Percentiles rank a stretch among this genome's conserved stretches.
Conservation (phyloP, 2,888 invertebrate genomes). For the Baronia brevicornis region DNA sequence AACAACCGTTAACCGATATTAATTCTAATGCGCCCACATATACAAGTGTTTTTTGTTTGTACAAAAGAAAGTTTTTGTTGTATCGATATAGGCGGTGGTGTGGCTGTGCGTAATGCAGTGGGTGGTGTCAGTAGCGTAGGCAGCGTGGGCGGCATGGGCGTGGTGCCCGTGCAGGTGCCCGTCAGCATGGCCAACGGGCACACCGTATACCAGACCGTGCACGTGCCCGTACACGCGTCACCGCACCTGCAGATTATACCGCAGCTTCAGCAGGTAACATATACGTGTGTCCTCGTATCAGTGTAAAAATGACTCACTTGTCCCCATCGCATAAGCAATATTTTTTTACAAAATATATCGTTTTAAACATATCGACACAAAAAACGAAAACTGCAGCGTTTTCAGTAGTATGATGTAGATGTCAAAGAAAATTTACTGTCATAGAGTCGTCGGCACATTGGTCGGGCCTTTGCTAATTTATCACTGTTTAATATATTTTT, state of each 20-base stretch:
- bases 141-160: slow-evolving; percentile 58
- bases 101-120: slow-evolving; percentile 28
- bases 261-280: slow-evolving; percentile 82
- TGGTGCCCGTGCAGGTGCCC: slow-evolving; percentile 94
- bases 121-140: slow-evolving; percentile 40
- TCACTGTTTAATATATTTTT: no score
- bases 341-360: no score
- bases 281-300: neutral
- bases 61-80: neutral
- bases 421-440: no score
- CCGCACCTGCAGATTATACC: slow-evolving; percentile 86
- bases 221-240: slow-evolving; percentile 91
- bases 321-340: no score
- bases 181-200: slow-evolving; percentile 91
- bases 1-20: no score
- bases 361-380: no score
- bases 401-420: no score
- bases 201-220: slow-evolving; percentile 96
- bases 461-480: no score
- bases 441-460: no score
- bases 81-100: slow-evolving; percentile 26
- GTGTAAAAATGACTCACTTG: neutral
- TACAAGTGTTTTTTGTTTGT: no score
- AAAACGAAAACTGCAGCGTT: no score
- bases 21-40: no score